Evolutionary conservation across 2,888 invertebrate species (phyloP).

Genomic region (Lamellibrachia columna): DNA sequence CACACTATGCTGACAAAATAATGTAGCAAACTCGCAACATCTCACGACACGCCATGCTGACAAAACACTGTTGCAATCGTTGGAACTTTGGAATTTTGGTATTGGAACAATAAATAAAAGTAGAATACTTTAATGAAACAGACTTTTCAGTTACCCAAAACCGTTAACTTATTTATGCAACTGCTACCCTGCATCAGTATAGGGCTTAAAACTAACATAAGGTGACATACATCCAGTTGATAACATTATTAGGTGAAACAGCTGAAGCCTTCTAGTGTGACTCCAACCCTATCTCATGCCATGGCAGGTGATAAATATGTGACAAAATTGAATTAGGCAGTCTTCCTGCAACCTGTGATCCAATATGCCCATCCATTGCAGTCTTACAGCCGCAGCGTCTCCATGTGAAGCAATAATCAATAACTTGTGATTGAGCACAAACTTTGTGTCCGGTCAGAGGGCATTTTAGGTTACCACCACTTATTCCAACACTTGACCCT

Average conservation of each 20-base stretch:
- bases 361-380: background rate
- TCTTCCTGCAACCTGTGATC: too few relatives aligned
- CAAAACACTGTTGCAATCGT: too few relatives aligned
- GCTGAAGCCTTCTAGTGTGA: too few relatives aligned
- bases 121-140: too few relatives aligned
- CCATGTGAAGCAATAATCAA: background rate
- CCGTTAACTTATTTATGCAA: background rate
- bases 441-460: background rate
- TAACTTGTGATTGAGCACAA: background rate
- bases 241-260: too few relatives aligned
- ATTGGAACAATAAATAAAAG: too few relatives aligned
- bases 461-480: background rate
- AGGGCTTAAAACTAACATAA: background rate
- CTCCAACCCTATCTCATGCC: background rate
- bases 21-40: too few relatives aligned
- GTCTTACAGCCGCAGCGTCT: background rate
- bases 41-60: too few relatives aligned
- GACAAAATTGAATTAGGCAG: background rate
- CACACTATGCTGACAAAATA: too few relatives aligned
- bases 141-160: too few relatives aligned
- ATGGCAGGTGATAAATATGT: background rate
- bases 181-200: background rate
- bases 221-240: background rate
- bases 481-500: background rate
- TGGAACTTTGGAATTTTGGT: too few relatives aligned